phyloP scores from a whole-genome alignment of 64 coral and sea anemone species.

The Orbicella faveolata region DNA sequence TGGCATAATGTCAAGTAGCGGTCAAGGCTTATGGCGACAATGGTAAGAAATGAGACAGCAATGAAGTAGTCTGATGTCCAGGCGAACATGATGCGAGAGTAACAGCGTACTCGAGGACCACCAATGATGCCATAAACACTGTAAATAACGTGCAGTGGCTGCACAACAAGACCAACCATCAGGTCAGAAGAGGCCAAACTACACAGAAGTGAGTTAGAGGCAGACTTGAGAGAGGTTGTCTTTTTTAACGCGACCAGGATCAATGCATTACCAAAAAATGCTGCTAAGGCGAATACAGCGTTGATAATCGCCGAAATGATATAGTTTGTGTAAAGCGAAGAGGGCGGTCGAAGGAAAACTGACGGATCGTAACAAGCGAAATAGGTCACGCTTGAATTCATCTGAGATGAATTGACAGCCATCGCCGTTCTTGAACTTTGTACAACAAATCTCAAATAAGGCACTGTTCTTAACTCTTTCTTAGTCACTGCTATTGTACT shows the following conservation, averaged over 20 bases:
- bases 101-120: not conserved
- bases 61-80: not conserved
- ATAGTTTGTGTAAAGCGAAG: slow-evolving; percentile 7
- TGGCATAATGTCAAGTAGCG: not conserved
- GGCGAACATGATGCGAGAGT: not conserved
- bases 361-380: slow-evolving; percentile 9
- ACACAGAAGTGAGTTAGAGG: not conserved
- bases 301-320: not conserved
- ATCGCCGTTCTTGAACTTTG: not conserved
- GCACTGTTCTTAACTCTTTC: not conserved
- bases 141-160: slow-evolving; percentile 17
- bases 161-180: not conserved
- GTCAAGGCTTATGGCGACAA: not conserved
- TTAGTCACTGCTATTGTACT: not conserved
- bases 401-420: not conserved
- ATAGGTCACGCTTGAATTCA: not conserved
- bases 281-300: not conserved
- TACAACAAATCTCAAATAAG: not conserved
- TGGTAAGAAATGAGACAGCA: not conserved
- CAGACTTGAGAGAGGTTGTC: not conserved
- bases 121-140: not conserved
- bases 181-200: not conserved
- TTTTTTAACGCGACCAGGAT: not conserved
- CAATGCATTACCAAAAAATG: not conserved
- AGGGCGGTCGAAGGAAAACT: not conserved